Evolutionary conservation across 2,797 vertebrate species (phyloP).

Genomic region (Mus caroli): DNA sequence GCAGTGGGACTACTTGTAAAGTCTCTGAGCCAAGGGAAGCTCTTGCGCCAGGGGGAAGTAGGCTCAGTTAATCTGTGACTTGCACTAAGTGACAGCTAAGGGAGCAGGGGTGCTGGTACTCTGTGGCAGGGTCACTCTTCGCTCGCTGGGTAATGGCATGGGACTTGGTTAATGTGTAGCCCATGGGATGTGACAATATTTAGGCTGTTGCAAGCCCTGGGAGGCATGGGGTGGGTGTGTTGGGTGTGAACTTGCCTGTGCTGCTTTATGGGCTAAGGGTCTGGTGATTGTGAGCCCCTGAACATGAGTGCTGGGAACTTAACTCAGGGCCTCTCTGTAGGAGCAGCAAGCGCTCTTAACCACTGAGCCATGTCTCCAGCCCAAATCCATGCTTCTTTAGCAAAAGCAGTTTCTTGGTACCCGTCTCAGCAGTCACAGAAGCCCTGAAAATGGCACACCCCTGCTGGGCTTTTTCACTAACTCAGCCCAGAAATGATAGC

Average conservation of each 20-base stretch:
- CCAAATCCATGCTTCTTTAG: neutral
- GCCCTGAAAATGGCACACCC: neutral
- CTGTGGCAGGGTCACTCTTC: neutral
- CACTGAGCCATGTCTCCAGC: neutral
- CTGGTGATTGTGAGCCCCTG: neutral
- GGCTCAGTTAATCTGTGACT: neutral
- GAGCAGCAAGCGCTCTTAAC: neutral
- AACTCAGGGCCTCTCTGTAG: neutral
- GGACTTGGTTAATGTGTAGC: neutral
- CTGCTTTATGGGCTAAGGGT: neutral
- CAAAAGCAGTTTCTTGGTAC: neutral
- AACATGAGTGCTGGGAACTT: neutral
- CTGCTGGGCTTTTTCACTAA: neutral
- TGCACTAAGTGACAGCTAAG: neutral
- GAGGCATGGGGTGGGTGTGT: too few species aligned
- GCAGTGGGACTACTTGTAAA: neutral
- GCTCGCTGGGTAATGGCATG: neutral
- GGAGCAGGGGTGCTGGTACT: neutral
- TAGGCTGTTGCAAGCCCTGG: neutral
- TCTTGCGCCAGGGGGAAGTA: neutral
- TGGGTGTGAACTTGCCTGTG: neutral
- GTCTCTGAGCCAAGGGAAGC: too few species aligned
- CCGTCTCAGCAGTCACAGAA: neutral
- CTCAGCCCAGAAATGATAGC: neutral
- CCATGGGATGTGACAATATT: too few species aligned